A percentile compares a stretch with the other conserved stretches of the same genome.
Conservation (phyloP, 2,888 invertebrate species). For the Cancer borealis region DNA sequence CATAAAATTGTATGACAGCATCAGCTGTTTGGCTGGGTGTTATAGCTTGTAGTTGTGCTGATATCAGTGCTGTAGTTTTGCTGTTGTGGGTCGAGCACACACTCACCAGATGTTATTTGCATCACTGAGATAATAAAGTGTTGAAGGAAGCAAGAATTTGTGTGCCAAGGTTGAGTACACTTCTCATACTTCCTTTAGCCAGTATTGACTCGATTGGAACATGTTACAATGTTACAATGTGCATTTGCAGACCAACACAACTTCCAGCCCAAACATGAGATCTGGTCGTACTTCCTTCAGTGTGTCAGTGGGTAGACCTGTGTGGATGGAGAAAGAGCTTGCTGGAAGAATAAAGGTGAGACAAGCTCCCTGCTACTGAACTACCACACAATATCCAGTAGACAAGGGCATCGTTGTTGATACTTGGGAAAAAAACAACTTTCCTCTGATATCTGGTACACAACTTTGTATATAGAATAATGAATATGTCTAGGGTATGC, state of each 20-base stretch:
- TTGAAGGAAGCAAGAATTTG: constrained; percentile 35
- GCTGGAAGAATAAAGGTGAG: constrained; percentile 81
- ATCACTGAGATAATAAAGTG: neutral
- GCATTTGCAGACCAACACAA: constrained; percentile 75
- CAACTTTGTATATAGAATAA: constrained; percentile 17
- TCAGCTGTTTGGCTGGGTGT: constrained; percentile 12
- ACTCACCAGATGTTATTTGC: constrained; percentile 10
- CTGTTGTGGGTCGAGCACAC: neutral
- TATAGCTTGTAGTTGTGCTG: neutral
- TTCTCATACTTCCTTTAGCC: constrained; percentile 36
- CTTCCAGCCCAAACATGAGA: constrained; percentile 76
- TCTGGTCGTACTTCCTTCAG: constrained; percentile 71
- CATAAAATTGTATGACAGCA: neutral
- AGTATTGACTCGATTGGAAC: neutral
- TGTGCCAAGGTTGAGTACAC: neutral
- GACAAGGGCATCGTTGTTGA: constrained; percentile 36
- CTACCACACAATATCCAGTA: constrained; percentile 31
- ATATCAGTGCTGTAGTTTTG: neutral
- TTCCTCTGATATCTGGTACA: neutral
- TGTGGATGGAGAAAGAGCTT: constrained; percentile 86
- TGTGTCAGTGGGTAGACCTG: constrained; percentile 84
- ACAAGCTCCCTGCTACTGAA: constrained; percentile 18
- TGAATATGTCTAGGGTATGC: neutral
- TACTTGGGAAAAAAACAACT: neutral
- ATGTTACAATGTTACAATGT: constrained; percentile 64